phyloP scores from a whole-genome alignment of 2,888 invertebrate genomes.

The Eupithecia exiguata region DNA sequence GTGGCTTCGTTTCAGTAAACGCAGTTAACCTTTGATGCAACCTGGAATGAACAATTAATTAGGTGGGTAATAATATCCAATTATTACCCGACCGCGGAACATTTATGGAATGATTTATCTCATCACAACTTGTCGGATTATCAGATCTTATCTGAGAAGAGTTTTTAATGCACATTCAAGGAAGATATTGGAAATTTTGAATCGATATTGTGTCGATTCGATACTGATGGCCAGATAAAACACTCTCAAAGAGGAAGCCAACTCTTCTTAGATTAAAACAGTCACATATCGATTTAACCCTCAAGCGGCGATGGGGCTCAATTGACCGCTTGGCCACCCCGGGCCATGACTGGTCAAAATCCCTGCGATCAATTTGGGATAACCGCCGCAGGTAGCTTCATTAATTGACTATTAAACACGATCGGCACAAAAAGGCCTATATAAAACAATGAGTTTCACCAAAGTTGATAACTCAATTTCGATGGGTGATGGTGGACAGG shows the following conservation, averaged over 20 bases:
- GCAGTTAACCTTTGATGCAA: constrained; percentile 9
- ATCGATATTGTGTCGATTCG: not conserved
- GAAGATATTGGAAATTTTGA: not conserved
- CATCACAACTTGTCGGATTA: constrained; percentile 10
- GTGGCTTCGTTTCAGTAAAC: constrained; percentile 4
- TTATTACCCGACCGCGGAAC: constrained; percentile 2
- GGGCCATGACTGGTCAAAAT: constrained; percentile 61
- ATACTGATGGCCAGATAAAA: not conserved
- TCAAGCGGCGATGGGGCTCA: constrained; percentile 45
- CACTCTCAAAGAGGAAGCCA: not conserved
- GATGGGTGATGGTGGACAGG: constrained; percentile 54
- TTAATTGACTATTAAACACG: constrained; percentile 82
- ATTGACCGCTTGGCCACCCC: constrained; percentile 40
- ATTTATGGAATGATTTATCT: constrained; percentile 8
- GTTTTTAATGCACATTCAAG: not conserved
- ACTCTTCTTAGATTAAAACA: constrained; percentile 20
- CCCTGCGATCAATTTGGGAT: constrained; percentile 67
- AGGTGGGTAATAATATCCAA: constrained; percentile 2
- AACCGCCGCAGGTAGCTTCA: constrained; percentile 78
- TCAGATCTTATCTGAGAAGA: constrained; percentile 3
- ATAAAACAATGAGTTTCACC: constrained; percentile 82
- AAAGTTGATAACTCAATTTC: constrained; percentile 83
- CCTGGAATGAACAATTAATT: constrained; percentile 6
- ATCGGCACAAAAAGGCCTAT: constrained; percentile 76
- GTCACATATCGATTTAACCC: constrained; percentile 52